Conservation (phyloP, 2,888 invertebrate genomes). For the Leucania comma region DNA sequence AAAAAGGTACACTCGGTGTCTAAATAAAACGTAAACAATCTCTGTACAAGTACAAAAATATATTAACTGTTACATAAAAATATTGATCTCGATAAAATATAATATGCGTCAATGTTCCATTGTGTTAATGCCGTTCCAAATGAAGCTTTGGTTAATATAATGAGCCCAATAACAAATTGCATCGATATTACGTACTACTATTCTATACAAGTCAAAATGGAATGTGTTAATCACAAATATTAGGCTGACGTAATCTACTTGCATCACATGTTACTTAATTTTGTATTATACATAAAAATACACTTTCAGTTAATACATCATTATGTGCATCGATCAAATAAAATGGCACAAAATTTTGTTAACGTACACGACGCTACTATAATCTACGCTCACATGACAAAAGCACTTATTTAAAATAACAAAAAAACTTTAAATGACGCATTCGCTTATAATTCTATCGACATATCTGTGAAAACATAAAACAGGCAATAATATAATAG, state of each 20-base stretch:
- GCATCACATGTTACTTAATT: constrained; percentile 59
- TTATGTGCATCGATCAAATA: constrained; percentile 78
- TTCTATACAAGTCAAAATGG: constrained; percentile 70
- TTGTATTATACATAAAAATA: constrained; percentile 60
- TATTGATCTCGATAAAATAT: constrained; percentile 78
- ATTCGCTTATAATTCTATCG: constrained; percentile 28
- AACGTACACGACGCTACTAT: constrained; percentile 69
- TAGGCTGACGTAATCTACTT: constrained; percentile 61
- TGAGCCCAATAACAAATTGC: constrained; percentile 42
- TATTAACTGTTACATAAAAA: constrained; percentile 80
- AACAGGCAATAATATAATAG: constrained; percentile 39
- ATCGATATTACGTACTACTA: constrained; percentile 46
- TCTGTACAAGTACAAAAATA: constrained; percentile 88
- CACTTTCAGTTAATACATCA: constrained; percentile 65
- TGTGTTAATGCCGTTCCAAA: constrained; percentile 71
- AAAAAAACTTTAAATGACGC: constrained; percentile 40
- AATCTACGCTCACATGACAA: constrained; percentile 57
- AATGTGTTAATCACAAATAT: constrained; percentile 84
- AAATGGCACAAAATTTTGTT: constrained; percentile 88
- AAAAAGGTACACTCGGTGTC: constrained; percentile 74
- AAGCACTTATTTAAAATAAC: constrained; percentile 57
- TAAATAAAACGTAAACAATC: constrained; percentile 77
- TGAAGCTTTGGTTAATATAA: constrained; percentile 68
- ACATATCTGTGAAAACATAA: constrained; percentile 36
- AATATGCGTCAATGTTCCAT: constrained; percentile 67